Evolutionary conservation across 2,888 invertebrate genomes (phyloP).

Genomic region (Leptopterna dolabrata): DNA sequence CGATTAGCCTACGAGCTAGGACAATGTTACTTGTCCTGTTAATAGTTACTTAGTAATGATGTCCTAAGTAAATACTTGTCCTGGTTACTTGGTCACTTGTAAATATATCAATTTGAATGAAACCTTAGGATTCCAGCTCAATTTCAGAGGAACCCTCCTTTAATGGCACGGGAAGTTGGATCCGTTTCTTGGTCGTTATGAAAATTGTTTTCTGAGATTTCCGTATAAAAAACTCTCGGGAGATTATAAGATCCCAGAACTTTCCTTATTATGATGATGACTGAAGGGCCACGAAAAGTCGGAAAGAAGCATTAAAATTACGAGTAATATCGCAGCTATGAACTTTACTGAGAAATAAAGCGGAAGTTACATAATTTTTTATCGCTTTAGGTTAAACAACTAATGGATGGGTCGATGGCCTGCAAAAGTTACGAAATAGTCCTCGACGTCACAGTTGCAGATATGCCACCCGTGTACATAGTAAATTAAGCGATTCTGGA

Average conservation of each 20-base stretch:
- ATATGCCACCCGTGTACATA: no score
- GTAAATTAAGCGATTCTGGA: no score
- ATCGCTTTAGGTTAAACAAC: neutral
- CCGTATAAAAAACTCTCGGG: neutral
- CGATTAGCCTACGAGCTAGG: no score
- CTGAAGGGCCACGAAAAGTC: neutral
- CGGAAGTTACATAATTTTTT: neutral
- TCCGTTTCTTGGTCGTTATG: neutral
- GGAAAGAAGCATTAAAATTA: neutral
- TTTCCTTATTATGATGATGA: neutral
- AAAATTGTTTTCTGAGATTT: neutral
- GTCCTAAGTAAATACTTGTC: no score
- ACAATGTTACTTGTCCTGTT: no score
- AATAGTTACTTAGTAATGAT: no score
- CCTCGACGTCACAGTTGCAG: neutral
- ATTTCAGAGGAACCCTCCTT: neutral
- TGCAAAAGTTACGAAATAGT: no score
- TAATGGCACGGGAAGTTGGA: neutral
- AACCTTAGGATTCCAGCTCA: no score
- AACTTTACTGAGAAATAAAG: neutral
- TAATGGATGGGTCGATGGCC: neutral
- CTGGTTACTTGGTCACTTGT: no score
- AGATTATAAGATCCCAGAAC: neutral
- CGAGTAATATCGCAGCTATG: neutral
- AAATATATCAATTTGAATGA: no score